phyloP scores from a whole-genome alignment of 2,113 vertebrate species.

The Oophaga pumilio region DNA sequence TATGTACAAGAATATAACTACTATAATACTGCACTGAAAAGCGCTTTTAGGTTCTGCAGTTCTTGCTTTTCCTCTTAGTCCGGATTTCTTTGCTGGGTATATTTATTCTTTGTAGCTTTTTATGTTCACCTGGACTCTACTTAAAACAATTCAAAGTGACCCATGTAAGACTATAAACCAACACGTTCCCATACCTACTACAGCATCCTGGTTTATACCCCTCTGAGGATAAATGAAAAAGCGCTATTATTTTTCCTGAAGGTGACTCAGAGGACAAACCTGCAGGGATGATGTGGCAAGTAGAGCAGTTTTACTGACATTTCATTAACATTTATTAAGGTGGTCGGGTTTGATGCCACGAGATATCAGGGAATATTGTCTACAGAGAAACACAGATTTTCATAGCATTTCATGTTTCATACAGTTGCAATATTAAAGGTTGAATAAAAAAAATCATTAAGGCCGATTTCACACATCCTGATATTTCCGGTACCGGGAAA shows the following conservation, averaged over 20 bases:
- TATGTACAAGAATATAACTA: too few species aligned
- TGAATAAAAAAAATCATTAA: too few species aligned
- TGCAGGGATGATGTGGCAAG: slow-evolving; percentile 3
- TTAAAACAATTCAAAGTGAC: slow-evolving; percentile 30
- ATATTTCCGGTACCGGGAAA: too few species aligned
- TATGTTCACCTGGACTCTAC: not conserved
- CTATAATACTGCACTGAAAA: too few species aligned
- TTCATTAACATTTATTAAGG: slow-evolving; percentile 8
- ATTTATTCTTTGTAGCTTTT: not conserved
- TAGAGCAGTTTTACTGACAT: not conserved
- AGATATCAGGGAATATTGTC: not conserved
- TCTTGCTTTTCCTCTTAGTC: not conserved
- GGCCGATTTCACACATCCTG: too few species aligned
- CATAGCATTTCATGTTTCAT: not conserved
- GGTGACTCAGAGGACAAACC: slow-evolving; percentile 39
- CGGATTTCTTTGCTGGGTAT: not conserved
- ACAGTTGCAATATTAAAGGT: not conserved
- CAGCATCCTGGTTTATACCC: not conserved
- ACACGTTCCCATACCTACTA: not conserved
- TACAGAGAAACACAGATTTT: not conserved
- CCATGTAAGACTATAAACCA: slow-evolving; percentile 20
- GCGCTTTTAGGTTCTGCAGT: not conserved
- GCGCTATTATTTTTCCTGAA: slow-evolving; percentile 10
- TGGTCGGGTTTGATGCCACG: not conserved
- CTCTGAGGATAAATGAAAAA: slow-evolving; percentile 20